Evolutionary conservation across 92 coral and sea anemone genomes (phyloP).

Genomic region (Plumapathes pennacea): DNA sequence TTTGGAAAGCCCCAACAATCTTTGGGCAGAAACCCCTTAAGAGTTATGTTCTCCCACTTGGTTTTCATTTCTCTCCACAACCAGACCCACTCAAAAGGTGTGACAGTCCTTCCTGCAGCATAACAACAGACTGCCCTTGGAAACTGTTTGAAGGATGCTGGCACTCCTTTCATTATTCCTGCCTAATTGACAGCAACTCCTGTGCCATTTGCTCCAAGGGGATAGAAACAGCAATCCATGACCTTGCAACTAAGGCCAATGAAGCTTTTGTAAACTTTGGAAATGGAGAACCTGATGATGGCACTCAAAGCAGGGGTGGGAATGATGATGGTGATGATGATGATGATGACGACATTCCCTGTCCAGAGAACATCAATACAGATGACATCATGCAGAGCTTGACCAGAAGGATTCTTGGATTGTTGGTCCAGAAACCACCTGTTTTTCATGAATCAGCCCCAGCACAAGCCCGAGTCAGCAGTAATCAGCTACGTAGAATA

Average conservation of each 20-base stretch:
- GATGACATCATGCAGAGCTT: conserved; percentile 1
- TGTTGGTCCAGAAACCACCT: background rate
- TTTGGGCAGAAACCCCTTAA: background rate
- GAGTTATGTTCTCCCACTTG: conserved; percentile 22
- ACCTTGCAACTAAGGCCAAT: conserved; percentile 8
- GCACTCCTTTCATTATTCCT: conserved; percentile 25
- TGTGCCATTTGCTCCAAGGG: conserved; percentile 23
- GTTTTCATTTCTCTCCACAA: conserved; percentile 6
- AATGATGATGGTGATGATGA: background rate
- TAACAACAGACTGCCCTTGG: conserved; percentile 18
- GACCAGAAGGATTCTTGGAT: background rate
- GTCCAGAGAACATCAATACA: background rate
- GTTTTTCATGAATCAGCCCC: background rate
- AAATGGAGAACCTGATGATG: background rate
- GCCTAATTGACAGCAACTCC: background rate
- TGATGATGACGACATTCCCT: conserved; percentile 17
- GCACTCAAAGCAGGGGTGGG: background rate
- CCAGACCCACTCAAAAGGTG: conserved; percentile 8
- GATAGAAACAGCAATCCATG: conserved; percentile 1
- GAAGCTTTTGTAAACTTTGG: conserved; percentile 2
- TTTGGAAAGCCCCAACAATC: no score
- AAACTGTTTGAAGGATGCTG: conserved; percentile 37
- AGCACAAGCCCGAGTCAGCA: background rate
- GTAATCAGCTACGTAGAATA: background rate
- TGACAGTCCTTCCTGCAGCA: conserved; percentile 1